These are phyloP conservation scores for Takifugu flavidus DNA, from an alignment of 2,113 vertebrate species.

Conservation along the genomic window DNA sequence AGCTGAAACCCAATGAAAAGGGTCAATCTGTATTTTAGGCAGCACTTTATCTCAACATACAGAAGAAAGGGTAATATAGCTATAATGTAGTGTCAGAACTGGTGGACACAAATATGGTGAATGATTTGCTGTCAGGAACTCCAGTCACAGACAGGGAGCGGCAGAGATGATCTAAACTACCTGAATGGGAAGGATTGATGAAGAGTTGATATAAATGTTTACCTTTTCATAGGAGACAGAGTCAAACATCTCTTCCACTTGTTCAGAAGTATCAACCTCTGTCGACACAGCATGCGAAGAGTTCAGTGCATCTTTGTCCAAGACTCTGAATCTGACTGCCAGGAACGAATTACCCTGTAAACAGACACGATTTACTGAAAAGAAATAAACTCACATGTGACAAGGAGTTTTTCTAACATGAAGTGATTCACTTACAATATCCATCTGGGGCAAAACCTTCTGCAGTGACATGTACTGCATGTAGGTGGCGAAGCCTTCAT, in stretches of 20 bases:
- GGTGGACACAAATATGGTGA: neutral
- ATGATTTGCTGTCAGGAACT: too few species aligned
- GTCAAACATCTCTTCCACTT: slow-evolving; percentile 97
- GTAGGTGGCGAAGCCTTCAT: slow-evolving; percentile 96
- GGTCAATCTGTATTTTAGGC: too few species aligned
- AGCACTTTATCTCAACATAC: too few species aligned
- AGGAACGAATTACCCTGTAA: slow-evolving; percentile 86
- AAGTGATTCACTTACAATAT: slow-evolving; percentile 76
- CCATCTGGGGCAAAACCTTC: slow-evolving; percentile 76
- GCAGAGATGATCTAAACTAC: neutral
- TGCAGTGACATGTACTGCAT: slow-evolving; percentile 89
- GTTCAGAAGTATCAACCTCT: slow-evolving; percentile 80
- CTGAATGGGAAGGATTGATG: neutral
- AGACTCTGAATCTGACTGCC: slow-evolving; percentile 79
- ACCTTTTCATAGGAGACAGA: slow-evolving; percentile 94
- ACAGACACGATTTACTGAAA: slow-evolving; percentile 22
- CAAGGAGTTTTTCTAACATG: neutral
- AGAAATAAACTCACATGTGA: neutral
- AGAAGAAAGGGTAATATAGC: too few species aligned
- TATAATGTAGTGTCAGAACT: too few species aligned
- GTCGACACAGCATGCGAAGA: slow-evolving; percentile 87
- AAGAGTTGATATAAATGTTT: slow-evolving; percentile 3
- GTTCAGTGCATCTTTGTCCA: slow-evolving; percentile 88
- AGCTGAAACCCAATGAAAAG: too few species aligned
- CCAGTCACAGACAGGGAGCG: too few species aligned